Evolutionary conservation across 1,140 invertebrate genomes (phyloP), one percentile per base, ranked within the genome.

Genomic region (Cyphomyrmex costatus): DNA sequence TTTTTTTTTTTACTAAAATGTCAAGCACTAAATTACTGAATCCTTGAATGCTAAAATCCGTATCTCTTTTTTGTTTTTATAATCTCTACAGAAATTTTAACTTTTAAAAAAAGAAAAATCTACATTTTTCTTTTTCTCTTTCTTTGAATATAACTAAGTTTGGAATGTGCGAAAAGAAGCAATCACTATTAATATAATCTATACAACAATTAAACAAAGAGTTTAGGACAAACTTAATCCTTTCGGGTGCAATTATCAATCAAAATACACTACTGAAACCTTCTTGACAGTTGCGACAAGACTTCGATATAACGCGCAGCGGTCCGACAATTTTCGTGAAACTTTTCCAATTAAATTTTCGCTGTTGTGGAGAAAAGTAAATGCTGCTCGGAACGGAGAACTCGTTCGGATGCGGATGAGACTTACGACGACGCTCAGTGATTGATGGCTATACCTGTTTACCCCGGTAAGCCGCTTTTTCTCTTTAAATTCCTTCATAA

Each of bases 321-420:
- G 30, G 30, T 19, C 42, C 24, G 53, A 60, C 56, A 74, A 83
- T 83, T 83, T 83, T 71, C 53, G 30, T 14, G 53, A 71, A 83
- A 83, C 79, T 83, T 83, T 74, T 83, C 79, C 79, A 83, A 83
- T 83, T 83, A 83, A 83, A 83, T 83, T 83, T 73, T 60, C 79
- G 68, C 68, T 60, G 51, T 74, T 83, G 53, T 53, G 36, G 68
- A n/a, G 79, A 83, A 83, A 83, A 83, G 79, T 83, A 83, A 68
- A 83, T 60, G 66, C 79, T 27, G 79, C 68, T 30, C 36, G 53
- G 53, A 73, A 56, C 79, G 49, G 79, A 68, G 53, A 83, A 60
- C 79, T 73, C 36, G 79, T 60, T 58, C 68, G 68, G 79, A 73
- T 58, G 79, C 79, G 79, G 79, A 83, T 42, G 68, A 74, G 79